phyloP scores from a whole-genome alignment of 2,113 vertebrate species.

The Ailurus styani region DNA sequence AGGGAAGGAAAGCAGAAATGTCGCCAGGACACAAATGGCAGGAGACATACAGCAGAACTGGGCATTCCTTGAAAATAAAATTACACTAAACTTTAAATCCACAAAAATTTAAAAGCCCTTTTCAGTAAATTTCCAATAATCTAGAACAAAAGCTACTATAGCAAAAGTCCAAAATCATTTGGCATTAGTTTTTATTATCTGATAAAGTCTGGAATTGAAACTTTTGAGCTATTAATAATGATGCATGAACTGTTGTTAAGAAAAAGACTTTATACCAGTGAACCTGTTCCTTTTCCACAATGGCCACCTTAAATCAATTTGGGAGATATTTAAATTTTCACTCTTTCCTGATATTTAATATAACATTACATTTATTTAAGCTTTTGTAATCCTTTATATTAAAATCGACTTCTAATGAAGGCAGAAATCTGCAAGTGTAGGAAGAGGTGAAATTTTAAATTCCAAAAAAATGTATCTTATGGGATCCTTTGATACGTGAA shows the following conservation, averaged over 20 bases:
- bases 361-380: background rate
- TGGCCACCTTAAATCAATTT: background rate
- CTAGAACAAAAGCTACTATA: background rate
- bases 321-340: background rate
- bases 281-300: background rate
- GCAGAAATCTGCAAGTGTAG: background rate
- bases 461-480: background rate
- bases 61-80: background rate
- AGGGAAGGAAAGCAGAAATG: conserved; percentile 75
- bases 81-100: background rate
- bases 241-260: background rate
- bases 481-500: background rate
- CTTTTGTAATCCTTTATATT: background rate
- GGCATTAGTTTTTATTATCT: background rate
- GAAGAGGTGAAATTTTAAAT: background rate
- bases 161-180: background rate
- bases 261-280: background rate
- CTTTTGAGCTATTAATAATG: background rate
- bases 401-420: background rate
- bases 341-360: background rate
- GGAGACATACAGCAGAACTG: conserved; percentile 66
- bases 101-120: background rate
- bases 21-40: conserved; percentile 67
- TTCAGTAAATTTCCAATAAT: background rate
- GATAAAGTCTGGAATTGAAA: background rate